Evolutionary conservation across 2,888 invertebrate species (phyloP), one percentile per base, ranked within the genome.

Genomic region (Lamellibrachia satsuma): DNA sequence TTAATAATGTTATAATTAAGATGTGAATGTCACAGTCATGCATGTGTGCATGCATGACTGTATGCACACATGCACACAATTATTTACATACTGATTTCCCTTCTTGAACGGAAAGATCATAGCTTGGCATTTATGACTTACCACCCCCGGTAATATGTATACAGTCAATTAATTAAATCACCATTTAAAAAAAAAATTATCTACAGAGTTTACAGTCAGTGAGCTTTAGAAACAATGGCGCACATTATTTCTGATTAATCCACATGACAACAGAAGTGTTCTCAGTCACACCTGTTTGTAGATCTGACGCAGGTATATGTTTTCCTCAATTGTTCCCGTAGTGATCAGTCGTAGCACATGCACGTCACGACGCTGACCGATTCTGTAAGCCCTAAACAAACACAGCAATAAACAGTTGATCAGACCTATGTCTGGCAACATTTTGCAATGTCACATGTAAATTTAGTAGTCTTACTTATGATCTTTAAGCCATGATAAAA

Each of bases 261-360:
- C 15, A 15, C 2, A 75, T 55, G 55, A 55, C 55, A 55, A 9
- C 55, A 22, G 6, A 1, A 4, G 4, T 22, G 22, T 22, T 75
- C 15, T 75, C 75, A 22, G 75, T 22, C 75, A 6, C 4, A 75
- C 75, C 95, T 96, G 96, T 95, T 96, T 96, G 93, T 96, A 96
- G 7, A 96, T 94, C 94, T 96, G 96, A 91, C 96, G 94, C 0
- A 96, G 95, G 93, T 96, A 96, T 94, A 96, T 96, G 92, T 96
- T 96, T 93, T 96, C 96, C 93, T 96, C 96, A 90, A 96, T 96
- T 39, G 96, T 95, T 8, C 96, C 96, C n/a, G 95, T 94, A 39
- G 95, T 95, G 22, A 96, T 95, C 39, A 96, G 94, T 55, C 96
- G 94, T 93, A 94, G 96, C 15, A 96, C 96, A 52, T 95, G 94